Conservation (phyloP, 2,888 invertebrate genomes). For the Dromius quadrimaculatus region DNA sequence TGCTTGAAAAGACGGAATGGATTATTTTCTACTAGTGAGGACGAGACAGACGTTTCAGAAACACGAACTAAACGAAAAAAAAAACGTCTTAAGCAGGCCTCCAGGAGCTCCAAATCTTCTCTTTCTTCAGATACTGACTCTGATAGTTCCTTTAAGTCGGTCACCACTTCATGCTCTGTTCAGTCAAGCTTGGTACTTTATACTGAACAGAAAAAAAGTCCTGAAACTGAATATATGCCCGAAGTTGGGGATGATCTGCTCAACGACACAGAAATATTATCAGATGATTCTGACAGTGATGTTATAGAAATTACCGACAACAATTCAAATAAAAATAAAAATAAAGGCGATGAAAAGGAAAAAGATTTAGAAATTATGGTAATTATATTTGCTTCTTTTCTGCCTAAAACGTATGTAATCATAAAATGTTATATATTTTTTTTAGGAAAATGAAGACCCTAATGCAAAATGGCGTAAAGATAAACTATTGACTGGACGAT, state of each 20-base stretch:
- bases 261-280: background rate
- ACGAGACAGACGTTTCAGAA: background rate
- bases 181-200: background rate
- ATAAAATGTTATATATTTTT: no score
- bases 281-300: background rate
- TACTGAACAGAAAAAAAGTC: background rate
- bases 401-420: no score
- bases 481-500: conserved; percentile 4
- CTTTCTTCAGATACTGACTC: background rate
- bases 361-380: no score
- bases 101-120: background rate
- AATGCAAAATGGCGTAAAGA: conserved; percentile 22
- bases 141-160: background rate
- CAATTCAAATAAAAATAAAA: no score
- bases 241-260: background rate
- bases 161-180: no score
- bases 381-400: no score
- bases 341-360: background rate
- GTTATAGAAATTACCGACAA: background rate
- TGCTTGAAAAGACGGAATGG: background rate
- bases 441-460: background rate
- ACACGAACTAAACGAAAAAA: background rate
- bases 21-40: background rate
- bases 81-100: background rate
- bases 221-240: background rate